A percentile compares a stretch with the other conserved stretches of the same genome.
Evolutionary conservation across 2,797 vertebrate species (phyloP).

Genomic region (Sandelia bainsii): DNA sequence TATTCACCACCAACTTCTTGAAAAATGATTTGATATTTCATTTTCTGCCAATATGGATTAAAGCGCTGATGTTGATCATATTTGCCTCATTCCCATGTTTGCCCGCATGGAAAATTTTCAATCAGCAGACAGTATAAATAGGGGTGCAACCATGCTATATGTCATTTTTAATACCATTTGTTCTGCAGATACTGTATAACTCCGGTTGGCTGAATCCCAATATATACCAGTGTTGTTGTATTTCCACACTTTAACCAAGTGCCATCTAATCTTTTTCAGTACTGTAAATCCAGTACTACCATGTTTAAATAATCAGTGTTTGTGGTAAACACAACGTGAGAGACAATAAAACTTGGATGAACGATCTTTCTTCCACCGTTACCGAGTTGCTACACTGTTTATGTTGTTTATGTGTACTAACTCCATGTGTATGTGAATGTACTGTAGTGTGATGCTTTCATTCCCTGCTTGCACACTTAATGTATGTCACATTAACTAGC

Average conservation of each 20-base stretch:
- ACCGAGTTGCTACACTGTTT: neutral
- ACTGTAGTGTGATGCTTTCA: constrained; percentile 9
- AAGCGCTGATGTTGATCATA: constrained; percentile 16
- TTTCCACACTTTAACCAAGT: neutral
- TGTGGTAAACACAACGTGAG: neutral
- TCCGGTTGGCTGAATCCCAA: neutral
- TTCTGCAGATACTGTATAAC: constrained; percentile 31
- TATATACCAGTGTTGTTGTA: neutral
- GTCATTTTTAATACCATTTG: constrained; percentile 25
- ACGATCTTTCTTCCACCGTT: neutral
- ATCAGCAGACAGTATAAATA: constrained; percentile 23
- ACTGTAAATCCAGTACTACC: neutral
- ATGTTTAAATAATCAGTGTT: constrained; percentile 5
- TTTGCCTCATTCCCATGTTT: constrained; percentile 39
- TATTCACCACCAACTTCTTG: neutral
- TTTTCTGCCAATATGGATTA: neutral
- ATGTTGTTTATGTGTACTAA: neutral
- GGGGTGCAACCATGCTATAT: constrained; percentile 2
- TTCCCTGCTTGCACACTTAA: constrained; percentile 5
- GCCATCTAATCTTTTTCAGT: neutral
- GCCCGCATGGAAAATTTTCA: constrained; percentile 23
- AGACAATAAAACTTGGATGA: neutral
- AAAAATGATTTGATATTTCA: constrained; percentile 9
- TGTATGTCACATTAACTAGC: constrained; percentile 55
- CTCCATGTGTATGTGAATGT: neutral